These are phyloP conservation scores for Lithophane semibrunnea DNA, from an alignment of 2,888 invertebrate species.

Conservation along the genomic window DNA sequence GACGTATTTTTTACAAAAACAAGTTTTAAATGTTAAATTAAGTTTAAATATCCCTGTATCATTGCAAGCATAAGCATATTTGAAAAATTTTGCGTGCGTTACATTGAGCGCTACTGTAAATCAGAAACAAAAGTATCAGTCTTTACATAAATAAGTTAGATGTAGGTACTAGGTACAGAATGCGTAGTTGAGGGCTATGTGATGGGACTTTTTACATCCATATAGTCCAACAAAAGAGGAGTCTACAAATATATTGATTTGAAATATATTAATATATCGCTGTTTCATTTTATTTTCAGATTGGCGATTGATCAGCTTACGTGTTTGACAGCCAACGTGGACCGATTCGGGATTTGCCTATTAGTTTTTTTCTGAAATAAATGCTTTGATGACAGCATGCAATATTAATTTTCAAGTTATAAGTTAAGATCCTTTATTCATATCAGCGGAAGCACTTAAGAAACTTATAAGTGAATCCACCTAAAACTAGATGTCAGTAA, in stretches of 20 bases:
- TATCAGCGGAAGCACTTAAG: no score
- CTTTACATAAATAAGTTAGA: no score
- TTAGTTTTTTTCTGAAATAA: conserved; percentile 5
- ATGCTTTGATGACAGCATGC: conserved; percentile 17
- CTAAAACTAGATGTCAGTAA: background rate
- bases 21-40: no score
- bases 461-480: background rate
- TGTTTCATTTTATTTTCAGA: conserved; percentile 25
- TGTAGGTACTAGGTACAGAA: no score
- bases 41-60: no score
- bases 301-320: conserved; percentile 27
- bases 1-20: no score
- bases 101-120: no score
- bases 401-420: background rate
- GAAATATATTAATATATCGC: no score
- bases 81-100: background rate
- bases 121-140: background rate
- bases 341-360: background rate
- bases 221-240: background rate
- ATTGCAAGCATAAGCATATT: no score
- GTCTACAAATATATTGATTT: background rate
- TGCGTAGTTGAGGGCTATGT: background rate
- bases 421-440: background rate
- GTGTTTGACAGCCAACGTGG: background rate
- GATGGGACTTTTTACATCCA: no score